A percentile compares a stretch with the other conserved stretches of the same genome.
These are phyloP conservation scores for Tragulus kanchil DNA, from an alignment of 2,113 vertebrate species.

Conservation along the genomic window DNA sequence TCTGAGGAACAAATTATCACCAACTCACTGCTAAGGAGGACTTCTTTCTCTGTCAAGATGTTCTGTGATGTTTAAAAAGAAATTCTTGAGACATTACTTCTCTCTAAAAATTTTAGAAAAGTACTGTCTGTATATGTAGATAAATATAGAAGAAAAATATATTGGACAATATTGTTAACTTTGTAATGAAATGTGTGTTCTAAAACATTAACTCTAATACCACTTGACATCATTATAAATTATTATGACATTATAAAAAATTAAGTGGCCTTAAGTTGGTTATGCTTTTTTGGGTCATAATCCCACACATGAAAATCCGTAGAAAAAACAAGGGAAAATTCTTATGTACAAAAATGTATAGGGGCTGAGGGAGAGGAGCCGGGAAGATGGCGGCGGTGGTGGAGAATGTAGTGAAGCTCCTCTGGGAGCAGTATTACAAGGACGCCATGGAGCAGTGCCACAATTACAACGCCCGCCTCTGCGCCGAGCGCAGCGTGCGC, in stretches of 20 bases:
- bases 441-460: conserved; percentile 99
- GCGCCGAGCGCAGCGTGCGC: conserved; percentile 96
- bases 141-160: background rate
- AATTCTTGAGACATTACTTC: background rate
- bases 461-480: conserved; percentile 97
- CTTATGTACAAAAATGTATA: background rate
- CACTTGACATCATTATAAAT: background rate
- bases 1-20: background rate
- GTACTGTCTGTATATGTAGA: background rate
- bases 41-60: background rate
- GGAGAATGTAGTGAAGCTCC: conserved; percentile 97
- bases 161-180: background rate
- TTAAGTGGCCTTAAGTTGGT: background rate
- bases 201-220: background rate
- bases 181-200: background rate
- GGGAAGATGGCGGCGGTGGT: conserved; percentile 97
- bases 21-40: background rate
- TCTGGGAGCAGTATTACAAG: conserved; percentile 97
- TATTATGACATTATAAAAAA: background rate
- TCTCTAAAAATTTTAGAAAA: background rate
- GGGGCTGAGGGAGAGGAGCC: conserved; percentile 84
- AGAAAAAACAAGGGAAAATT: conserved; percentile 22
- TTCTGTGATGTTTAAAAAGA: background rate
- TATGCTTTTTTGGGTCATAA: background rate
- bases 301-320: background rate